Evolutionary conservation across 2,888 invertebrate genomes (phyloP).

Genomic region (Neocrepidodera transversa): DNA sequence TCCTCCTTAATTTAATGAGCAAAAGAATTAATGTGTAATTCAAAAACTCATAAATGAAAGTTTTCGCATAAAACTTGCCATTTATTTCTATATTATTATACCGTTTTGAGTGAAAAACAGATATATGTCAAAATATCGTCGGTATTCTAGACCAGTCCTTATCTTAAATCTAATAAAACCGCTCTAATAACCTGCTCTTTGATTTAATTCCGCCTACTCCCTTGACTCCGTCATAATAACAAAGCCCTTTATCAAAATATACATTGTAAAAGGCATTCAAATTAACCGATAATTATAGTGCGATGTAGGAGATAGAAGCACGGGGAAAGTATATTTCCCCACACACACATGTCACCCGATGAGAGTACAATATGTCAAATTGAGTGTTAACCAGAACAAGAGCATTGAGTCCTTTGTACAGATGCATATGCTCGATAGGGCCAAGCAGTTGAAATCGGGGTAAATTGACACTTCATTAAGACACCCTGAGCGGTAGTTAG

Average conservation of each 20-base stretch:
- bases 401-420: slow-evolving; percentile 31
- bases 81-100: no score
- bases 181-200: slow-evolving; percentile 18
- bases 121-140: neutral
- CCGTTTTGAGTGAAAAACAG: neutral
- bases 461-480: slow-evolving; percentile 61
- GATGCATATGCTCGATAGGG: slow-evolving; percentile 50
- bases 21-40: no score
- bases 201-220: slow-evolving; percentile 1
- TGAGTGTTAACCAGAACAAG: slow-evolving; percentile 58
- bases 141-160: no score
- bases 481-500: slow-evolving; percentile 56
- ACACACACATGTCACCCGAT: slow-evolving; percentile 39
- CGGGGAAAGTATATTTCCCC: slow-evolving; percentile 31
- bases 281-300: slow-evolving; percentile 44
- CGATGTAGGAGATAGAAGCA: slow-evolving; percentile 32
- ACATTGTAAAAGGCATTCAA: slow-evolving; percentile 35
- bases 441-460: slow-evolving; percentile 49
- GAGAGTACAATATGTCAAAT: slow-evolving; percentile 59
- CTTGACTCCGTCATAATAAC: neutral
- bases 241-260: slow-evolving; percentile 26
- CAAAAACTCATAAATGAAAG: no score
- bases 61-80: no score
- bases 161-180: no score
- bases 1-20: no score